Base-by-base conservation (phyloP, 2,113 vertebrate genomes). In the Grallaria varia region DNA sequence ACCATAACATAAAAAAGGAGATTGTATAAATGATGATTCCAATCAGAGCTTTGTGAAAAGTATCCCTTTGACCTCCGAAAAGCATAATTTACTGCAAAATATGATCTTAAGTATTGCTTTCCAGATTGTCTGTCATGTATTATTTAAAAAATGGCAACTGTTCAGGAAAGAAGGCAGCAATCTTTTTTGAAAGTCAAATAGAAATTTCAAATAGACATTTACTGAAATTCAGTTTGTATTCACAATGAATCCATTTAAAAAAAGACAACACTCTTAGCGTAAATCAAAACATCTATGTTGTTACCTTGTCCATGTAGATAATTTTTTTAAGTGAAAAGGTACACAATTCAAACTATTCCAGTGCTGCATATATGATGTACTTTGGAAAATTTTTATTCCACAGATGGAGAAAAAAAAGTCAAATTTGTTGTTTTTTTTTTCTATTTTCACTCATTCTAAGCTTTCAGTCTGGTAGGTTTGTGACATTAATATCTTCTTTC, bases 71-170 rank as follows among this genome's bases (percentile, higher is more conserved):
- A 93, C 81, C 91, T 83, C 73, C 73, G 60, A 33, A 77, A 73
- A 63, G 21, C 19, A 24, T 55, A 55, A 59, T 64, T 87, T 91
- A 75, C 63, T 58, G 82, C 74, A 89, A 82, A 97, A 73, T 91
- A 37, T 50, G 86, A 81, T 97, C 93, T 73, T 88, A 78, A 88
- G 84, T 95, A 95, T 95, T 97, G 90, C 83, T 96, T 98, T 97
- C 72, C 83, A 88, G 87, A 87, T 83, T 94, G 93, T 86, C 91
- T 95, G 56, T 96, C 84, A 66, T 82, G 63, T 59, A 77, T 17
- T 44, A 45, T 77, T 97, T 89, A 90, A 92, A 90, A 95, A 95
- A 89, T 58, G 33, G 13, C 28, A 93, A 39, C 39, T 44, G 22
- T 63, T 87, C 64, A 47, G 89, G 89, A 94, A 73, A 90, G 79